Evolutionary conservation across 1,140 invertebrate species (phyloP).

Genomic region (Panagrolaimus sp.): DNA sequence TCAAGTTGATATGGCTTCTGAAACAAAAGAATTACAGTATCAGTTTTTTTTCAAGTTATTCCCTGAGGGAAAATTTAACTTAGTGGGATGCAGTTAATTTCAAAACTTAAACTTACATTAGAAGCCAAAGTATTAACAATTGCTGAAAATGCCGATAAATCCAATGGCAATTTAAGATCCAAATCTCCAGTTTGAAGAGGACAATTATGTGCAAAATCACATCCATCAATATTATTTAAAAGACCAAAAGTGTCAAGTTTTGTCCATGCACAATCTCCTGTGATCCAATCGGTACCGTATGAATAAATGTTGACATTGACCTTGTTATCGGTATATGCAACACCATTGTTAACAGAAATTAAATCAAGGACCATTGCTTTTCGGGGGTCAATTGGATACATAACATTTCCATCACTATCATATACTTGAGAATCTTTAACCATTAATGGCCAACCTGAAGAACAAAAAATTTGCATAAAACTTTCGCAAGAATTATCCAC

Average conservation of each 20-base stretch:
- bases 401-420: not conserved
- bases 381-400: constrained; percentile 14
- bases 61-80: not conserved
- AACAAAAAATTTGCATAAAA: not conserved
- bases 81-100: too few species aligned
- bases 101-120: not conserved
- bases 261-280: not conserved
- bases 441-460: not conserved
- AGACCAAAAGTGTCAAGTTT: not conserved
- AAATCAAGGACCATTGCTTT: not conserved
- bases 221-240: constrained; percentile 8
- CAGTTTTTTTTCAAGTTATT: not conserved
- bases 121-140: constrained; percentile 13
- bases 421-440: not conserved
- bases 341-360: constrained; percentile 7
- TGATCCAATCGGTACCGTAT: not conserved
- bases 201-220: constrained; percentile 16
- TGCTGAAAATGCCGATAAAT: not conserved
- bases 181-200: constrained; percentile 2
- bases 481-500: too few species aligned
- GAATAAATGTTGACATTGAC: not conserved
- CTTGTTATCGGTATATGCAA: not conserved
- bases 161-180: not conserved
- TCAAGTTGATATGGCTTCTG: constrained; percentile 5
- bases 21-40: not conserved